phyloP scores from a whole-genome alignment of 2,888 invertebrate genomes.

The Sinelater perroti region DNA sequence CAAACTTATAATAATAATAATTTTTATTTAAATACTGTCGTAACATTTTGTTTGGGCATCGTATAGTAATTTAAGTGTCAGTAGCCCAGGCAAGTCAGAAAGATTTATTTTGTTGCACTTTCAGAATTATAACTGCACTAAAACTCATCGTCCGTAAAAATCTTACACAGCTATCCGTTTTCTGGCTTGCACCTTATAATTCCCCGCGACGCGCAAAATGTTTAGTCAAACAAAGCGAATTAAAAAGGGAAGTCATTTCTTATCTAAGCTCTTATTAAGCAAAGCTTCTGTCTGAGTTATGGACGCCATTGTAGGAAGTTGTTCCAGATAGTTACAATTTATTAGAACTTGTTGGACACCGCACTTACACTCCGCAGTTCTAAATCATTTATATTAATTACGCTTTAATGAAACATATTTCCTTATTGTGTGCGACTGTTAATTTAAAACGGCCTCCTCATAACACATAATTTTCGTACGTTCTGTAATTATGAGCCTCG shows the following conservation, averaged over 20 bases:
- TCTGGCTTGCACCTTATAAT: too few relatives aligned
- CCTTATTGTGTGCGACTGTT: slow-evolving; percentile 19
- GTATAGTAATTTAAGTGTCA: too few relatives aligned
- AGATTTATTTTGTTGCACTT: too few relatives aligned
- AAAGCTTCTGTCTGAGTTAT: neutral
- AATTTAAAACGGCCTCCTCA: slow-evolving; percentile 22
- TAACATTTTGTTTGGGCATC: too few relatives aligned
- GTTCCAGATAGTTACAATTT: slow-evolving; percentile 12
- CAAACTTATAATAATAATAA: too few relatives aligned
- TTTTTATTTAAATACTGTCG: too few relatives aligned
- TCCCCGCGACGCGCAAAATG: too few relatives aligned
- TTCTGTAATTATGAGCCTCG: slow-evolving; percentile 24
- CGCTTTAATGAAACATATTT: slow-evolving; percentile 15
- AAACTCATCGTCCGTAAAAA: too few relatives aligned
- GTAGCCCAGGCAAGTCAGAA: too few relatives aligned
- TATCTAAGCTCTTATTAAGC: neutral
- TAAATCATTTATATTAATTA: slow-evolving; percentile 17
- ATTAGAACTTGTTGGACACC: slow-evolving; percentile 15
- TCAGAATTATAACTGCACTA: too few relatives aligned
- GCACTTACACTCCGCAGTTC: slow-evolving; percentile 8
- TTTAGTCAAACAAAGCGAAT: slow-evolving; percentile 6
- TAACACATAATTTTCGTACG: slow-evolving; percentile 29
- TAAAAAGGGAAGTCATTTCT: slow-evolving; percentile 6
- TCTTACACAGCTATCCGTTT: too few relatives aligned
- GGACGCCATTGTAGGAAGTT: slow-evolving; percentile 13